phyloP scores from a whole-genome alignment of 2,888 invertebrate species.

The Mythimna ferrago region DNA sequence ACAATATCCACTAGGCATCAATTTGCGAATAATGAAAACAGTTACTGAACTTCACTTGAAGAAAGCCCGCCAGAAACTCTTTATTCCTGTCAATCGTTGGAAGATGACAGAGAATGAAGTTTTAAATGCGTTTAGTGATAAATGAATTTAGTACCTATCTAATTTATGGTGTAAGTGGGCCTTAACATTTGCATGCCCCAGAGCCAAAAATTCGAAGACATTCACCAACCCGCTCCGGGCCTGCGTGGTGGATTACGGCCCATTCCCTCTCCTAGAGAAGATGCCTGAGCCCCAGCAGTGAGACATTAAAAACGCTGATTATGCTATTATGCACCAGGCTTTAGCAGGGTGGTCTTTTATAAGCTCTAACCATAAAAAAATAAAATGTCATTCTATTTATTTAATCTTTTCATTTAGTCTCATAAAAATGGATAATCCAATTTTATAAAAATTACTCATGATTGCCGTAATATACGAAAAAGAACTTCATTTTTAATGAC shows the following conservation, averaged over 20 bases:
- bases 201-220: too few species aligned
- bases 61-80: too few species aligned
- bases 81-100: not conserved
- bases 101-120: not conserved
- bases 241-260: too few species aligned
- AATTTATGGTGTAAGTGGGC: not conserved
- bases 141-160: not conserved
- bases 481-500: constrained; percentile 34
- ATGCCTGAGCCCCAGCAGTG: too few species aligned
- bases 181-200: not conserved
- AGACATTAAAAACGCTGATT: too few species aligned
- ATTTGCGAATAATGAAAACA: too few species aligned
- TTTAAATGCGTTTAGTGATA: not conserved
- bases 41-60: too few species aligned
- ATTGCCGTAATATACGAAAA: constrained; percentile 28
- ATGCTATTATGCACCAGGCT: too few species aligned
- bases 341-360: not conserved
- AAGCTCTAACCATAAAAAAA: constrained; percentile 11
- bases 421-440: constrained; percentile 10
- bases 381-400: constrained; percentile 15
- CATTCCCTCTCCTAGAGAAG: too few species aligned
- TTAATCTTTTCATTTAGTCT: constrained; percentile 7
- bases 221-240: too few species aligned
- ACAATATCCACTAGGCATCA: too few species aligned
- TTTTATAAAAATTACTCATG: constrained; percentile 21